Percentiles rank a stretch among this genome's conserved stretches.
phyloP scores from a whole-genome alignment of 2,113 vertebrate genomes.

The Excalfactoria chinensis region DNA sequence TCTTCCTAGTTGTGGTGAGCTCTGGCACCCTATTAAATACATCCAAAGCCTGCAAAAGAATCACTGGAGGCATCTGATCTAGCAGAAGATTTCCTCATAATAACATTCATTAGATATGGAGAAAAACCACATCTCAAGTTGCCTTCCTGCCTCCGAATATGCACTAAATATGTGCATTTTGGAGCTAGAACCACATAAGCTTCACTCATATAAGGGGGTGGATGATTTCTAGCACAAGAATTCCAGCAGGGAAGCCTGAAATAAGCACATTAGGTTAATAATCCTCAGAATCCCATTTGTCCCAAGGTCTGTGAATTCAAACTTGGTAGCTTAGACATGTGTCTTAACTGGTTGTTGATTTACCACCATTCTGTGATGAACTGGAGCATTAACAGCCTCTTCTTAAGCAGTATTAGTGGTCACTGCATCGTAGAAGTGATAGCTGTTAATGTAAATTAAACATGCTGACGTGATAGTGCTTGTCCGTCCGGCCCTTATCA shows the following conservation, averaged over 20 bases:
- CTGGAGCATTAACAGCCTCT: not conserved
- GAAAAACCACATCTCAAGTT: slow-evolving; percentile 33
- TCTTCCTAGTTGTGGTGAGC: slow-evolving; percentile 39
- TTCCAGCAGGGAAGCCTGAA: not conserved
- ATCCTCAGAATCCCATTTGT: not conserved
- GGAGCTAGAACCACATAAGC: not conserved
- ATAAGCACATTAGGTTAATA: not conserved
- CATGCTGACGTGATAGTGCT: not conserved
- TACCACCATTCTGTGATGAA: not conserved
- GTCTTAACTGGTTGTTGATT: not conserved
- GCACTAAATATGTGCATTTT: not conserved
- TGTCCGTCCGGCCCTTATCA: not conserved
- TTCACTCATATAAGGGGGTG: not conserved
- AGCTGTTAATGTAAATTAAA: not conserved
- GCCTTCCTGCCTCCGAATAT: slow-evolving; percentile 30
- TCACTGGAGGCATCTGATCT: not conserved
- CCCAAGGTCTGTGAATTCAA: not conserved
- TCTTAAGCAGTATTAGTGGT: not conserved
- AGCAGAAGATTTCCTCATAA: slow-evolving; percentile 28
- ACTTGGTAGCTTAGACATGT: not conserved
- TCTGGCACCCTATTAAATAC: slow-evolving; percentile 19
- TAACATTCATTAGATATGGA: not conserved
- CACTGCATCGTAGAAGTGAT: not conserved
- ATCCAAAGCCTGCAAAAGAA: slow-evolving; percentile 33
- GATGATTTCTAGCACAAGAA: not conserved